Conservation (phyloP, 2,797 vertebrate genomes). For the Pteronotus mesoamericanus region DNA sequence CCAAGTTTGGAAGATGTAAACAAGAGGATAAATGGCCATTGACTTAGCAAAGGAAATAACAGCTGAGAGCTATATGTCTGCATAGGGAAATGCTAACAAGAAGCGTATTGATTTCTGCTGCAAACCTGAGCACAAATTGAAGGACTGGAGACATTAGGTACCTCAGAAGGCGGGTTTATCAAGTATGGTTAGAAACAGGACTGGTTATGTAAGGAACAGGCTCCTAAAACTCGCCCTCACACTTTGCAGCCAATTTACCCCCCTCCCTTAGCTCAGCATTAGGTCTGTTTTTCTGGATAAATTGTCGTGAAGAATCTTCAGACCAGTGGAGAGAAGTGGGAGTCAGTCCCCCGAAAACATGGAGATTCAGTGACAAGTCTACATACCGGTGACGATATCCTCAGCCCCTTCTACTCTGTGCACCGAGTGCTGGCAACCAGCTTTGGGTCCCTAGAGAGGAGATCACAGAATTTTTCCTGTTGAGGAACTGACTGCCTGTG, state of each 20-base stretch:
- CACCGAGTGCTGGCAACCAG: not conserved
- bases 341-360: not conserved
- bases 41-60: not conserved
- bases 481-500: not conserved
- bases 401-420: not conserved
- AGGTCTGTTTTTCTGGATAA: not conserved
- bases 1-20: not conserved
- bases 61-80: not conserved
- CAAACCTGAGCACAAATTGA: not conserved
- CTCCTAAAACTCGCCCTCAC: not conserved
- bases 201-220: not conserved
- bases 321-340: not conserved
- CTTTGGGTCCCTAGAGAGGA: not conserved
- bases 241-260: not conserved
- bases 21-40: not conserved
- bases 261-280: not conserved
- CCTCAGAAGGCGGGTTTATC: not conserved
- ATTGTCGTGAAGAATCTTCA: not conserved
- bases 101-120: not conserved
- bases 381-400: too few relatives aligned
- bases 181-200: not conserved
- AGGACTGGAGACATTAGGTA: not conserved
- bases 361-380: not conserved
- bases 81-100: not conserved
- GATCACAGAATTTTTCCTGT: not conserved